Percentiles rank a stretch among this genome's conserved stretches.
These are phyloP conservation scores for Galeopterus variegatus DNA, from an alignment of 2,113 vertebrate species.

Conservation along the genomic window DNA sequence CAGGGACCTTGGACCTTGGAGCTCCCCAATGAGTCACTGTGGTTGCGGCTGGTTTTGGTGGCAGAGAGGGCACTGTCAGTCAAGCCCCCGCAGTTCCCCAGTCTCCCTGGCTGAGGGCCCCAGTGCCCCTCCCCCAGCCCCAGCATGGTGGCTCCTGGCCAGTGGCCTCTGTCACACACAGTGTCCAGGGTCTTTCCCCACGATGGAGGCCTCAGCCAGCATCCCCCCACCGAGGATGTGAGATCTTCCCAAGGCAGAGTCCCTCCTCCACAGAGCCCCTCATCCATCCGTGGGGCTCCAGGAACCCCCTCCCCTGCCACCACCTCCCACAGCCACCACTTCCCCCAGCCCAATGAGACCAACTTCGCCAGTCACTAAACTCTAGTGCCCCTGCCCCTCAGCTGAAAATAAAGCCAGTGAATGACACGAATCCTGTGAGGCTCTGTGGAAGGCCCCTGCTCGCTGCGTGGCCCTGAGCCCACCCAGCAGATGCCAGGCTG, in stretches of 20 bases:
- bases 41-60: neutral
- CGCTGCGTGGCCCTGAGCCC: rapidly evolving
- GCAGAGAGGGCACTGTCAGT: neutral
- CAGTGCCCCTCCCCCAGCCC: no score
- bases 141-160: neutral
- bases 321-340: no score
- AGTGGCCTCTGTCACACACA: rapidly evolving
- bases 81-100: neutral
- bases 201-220: neutral
- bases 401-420: neutral
- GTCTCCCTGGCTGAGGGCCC: neutral
- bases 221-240: neutral
- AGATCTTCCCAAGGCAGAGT: rapidly evolving
- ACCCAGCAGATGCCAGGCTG: neutral
- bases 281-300: neutral
- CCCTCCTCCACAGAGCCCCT: neutral
- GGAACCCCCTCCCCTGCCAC: neutral
- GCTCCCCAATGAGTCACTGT: neutral
- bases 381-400: neutral
- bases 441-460: neutral
- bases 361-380: neutral
- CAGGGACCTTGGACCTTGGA: neutral
- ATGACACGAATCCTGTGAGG: rapidly evolving
- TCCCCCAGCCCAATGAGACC: neutral
- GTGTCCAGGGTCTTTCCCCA: neutral